Evolutionary conservation across 2,888 invertebrate genomes (phyloP).

Genomic region (Eilema griseolum): DNA sequence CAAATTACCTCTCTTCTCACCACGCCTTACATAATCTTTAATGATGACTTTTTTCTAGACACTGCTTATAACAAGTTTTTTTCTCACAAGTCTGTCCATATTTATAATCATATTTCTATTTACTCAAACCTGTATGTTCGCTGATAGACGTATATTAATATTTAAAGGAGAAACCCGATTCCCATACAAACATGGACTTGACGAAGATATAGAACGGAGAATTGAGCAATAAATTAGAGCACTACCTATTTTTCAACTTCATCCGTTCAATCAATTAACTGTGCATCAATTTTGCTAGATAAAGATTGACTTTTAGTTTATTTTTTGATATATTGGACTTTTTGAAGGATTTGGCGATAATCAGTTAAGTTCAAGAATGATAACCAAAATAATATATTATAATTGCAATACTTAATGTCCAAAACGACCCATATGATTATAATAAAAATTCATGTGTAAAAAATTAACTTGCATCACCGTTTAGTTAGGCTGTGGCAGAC

Average conservation of each 20-base stretch:
- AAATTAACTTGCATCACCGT: neutral
- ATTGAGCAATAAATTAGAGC: neutral
- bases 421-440: too few relatives aligned
- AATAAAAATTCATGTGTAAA: neutral
- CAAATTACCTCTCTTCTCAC: constrained; percentile 33
- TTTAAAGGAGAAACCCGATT: neutral
- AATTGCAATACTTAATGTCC: too few relatives aligned
- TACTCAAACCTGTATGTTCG: neutral
- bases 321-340: too few relatives aligned
- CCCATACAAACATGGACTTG: neutral
- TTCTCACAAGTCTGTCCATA: neutral
- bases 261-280: too few relatives aligned
- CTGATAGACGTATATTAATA: neutral
- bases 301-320: too few relatives aligned
- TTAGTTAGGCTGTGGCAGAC: neutral
- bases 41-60: constrained; percentile 34
- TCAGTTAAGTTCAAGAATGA: too few relatives aligned
- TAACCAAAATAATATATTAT: too few relatives aligned
- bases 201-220: too few relatives aligned
- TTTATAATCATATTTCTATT: neutral
- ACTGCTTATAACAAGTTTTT: constrained; percentile 15
- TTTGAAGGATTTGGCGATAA: too few relatives aligned
- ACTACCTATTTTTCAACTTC: too few relatives aligned
- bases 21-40: constrained; percentile 39
- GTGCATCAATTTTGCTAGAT: too few relatives aligned